Percentiles rank a stretch among this genome's conserved stretches.
These are phyloP conservation scores for Turritopsis dohrnii DNA, from an alignment of 30 jellyfish, hydroid and myxozoan species.

Conservation along the genomic window DNA sequence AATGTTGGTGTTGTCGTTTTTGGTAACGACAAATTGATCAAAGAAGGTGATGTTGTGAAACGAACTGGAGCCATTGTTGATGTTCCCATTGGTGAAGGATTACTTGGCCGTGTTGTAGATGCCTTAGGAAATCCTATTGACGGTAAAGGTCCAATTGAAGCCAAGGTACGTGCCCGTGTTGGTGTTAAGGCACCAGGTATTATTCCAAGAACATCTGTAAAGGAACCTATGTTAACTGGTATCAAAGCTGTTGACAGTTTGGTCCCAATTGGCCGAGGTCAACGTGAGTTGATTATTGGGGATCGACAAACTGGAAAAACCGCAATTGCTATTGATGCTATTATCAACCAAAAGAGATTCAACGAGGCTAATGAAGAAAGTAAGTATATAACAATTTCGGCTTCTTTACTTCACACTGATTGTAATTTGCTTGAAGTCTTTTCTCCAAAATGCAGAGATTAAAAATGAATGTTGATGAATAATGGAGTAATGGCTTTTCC, in stretches of 20 bases:
- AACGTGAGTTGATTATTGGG: conserved; percentile 99
- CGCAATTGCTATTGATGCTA: conserved; percentile 98
- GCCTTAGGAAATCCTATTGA: conserved; percentile 99
- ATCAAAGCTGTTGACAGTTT: conserved; percentile 99
- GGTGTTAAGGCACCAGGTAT: conserved; percentile 99
- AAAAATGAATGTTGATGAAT: too few relatives aligned
- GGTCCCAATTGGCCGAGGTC: conserved; percentile 99
- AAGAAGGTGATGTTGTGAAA: conserved; percentile 99
- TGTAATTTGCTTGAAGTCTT: too few relatives aligned
- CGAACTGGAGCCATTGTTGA: conserved; percentile 99
- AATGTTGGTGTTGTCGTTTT: conserved; percentile 99
- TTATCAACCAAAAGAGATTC: conserved; percentile 95
- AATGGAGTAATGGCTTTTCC: too few relatives aligned
- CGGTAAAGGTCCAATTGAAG: conserved; percentile 90
- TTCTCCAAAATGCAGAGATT: too few relatives aligned
- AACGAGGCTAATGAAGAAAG: conserved; percentile 82
- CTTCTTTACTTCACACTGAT: too few relatives aligned
- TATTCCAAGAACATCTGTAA: conserved; percentile 97
- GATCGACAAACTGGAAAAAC: conserved; percentile 99
- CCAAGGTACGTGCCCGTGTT: conserved; percentile 80
- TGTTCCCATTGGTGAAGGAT: conserved; percentile 98
- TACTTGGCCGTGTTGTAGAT: conserved; percentile 99
- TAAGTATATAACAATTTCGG: too few relatives aligned
- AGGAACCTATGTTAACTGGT: conserved; percentile 99
- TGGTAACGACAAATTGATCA: conserved; percentile 96